These are phyloP conservation scores for Monopis laevigella DNA, from an alignment of 2,888 invertebrate species.

Conservation along the genomic window DNA sequence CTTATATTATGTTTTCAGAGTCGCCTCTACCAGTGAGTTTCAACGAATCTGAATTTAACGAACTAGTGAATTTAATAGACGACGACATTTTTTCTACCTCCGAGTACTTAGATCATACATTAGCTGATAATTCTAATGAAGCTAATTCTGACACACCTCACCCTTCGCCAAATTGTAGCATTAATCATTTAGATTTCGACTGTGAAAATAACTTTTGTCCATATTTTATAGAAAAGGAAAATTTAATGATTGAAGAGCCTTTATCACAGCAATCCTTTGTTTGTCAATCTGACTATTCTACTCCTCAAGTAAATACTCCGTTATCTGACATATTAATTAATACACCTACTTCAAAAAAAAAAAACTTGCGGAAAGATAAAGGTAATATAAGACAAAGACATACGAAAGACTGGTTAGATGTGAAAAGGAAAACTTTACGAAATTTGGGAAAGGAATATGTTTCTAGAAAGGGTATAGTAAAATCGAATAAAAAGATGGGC, in stretches of 20 bases:
- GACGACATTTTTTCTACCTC: no score
- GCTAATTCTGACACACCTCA: no score
- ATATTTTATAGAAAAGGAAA: neutral
- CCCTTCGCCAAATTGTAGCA: neutral
- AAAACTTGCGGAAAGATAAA: neutral
- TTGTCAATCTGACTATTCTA: neutral
- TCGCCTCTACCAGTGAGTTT: no score
- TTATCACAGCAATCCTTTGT: neutral
- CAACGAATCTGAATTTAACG: no score
- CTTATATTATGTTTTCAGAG: no score
- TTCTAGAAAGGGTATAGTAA: neutral
- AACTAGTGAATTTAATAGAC: no score
- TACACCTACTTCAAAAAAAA: neutral
- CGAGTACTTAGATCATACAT: no score
- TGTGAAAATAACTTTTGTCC: constrained; percentile 1
- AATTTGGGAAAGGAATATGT: constrained; percentile 1
- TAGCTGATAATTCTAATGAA: no score
- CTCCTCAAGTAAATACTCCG: no score
- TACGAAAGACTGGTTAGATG: neutral
- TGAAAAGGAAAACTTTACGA: neutral
- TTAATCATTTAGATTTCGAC: neutral
- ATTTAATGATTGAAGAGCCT: neutral
- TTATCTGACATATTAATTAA: no score
- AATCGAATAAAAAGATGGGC: neutral
- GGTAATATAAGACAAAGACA: neutral